These are phyloP conservation scores for Conus betulinus DNA, from an alignment of 1,140 invertebrate species.

Conservation along the genomic window DNA sequence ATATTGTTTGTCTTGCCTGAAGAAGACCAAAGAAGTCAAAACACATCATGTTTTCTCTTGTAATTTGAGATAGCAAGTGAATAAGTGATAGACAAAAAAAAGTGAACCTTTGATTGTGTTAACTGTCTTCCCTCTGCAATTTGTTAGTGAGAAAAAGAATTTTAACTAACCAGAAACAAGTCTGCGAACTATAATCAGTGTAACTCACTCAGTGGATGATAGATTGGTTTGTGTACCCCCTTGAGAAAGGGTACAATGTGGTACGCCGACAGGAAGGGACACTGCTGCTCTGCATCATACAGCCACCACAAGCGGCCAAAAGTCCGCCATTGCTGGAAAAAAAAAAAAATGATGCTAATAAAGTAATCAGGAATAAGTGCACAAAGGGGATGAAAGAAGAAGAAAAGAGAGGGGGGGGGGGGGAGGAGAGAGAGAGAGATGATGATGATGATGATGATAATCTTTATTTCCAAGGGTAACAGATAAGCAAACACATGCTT, in stretches of 20 bases:
- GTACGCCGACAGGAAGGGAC: constrained; percentile 89
- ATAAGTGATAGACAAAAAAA: neutral
- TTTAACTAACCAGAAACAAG: neutral
- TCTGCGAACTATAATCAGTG: neutral
- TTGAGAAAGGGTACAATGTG: constrained; percentile 87
- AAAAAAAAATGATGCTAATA: neutral
- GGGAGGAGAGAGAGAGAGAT: neutral
- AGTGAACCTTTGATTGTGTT: too few species aligned
- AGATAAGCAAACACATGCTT: too few species aligned
- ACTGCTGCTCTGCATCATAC: constrained; percentile 96
- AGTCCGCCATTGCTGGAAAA: constrained; percentile 94
- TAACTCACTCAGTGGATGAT: constrained; percentile 87
- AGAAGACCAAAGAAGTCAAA: too few species aligned
- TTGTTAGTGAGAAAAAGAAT: too few species aligned
- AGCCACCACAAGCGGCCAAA: constrained; percentile 95
- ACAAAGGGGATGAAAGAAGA: neutral
- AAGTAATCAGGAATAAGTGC: too few species aligned
- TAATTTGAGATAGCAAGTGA: too few species aligned
- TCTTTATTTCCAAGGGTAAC: too few species aligned
- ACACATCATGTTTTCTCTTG: too few species aligned
- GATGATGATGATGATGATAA: too few species aligned
- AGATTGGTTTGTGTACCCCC: constrained; percentile 94
- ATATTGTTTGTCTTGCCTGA: too few species aligned
- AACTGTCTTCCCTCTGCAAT: too few species aligned
- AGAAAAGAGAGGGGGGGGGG: too few species aligned